Conservation (phyloP, 2,888 invertebrate genomes). For the Cryptops parisi region DNA sequence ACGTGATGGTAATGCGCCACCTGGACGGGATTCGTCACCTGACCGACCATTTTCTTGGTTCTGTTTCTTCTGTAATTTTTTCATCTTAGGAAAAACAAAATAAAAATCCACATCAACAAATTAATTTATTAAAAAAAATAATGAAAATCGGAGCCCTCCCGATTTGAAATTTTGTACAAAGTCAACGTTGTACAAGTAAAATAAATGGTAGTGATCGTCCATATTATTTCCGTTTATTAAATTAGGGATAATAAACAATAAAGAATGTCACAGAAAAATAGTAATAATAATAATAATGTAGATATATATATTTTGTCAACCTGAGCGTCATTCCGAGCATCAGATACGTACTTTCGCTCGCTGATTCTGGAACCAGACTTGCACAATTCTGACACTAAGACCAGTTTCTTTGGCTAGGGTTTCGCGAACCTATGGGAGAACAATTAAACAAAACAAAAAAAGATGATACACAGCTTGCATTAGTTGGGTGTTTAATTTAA, state of each 20-base stretch:
- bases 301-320: background rate
- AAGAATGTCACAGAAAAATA: background rate
- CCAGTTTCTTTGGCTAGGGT: constrained; percentile 41
- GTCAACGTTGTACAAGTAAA: too few species aligned
- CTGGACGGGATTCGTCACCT: constrained; percentile 4
- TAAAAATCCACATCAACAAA: background rate
- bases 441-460: too few species aligned
- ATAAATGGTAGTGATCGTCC: too few species aligned
- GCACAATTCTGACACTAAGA: constrained; percentile 40
- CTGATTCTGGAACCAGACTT: constrained; percentile 44
- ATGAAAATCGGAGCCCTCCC: background rate
- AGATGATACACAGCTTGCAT: too few species aligned
- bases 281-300: background rate
- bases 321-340: background rate
- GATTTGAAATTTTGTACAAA: too few species aligned
- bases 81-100: constrained; percentile 56
- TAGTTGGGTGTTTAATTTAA: too few species aligned
- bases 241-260: too few species aligned
- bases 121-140: background rate
- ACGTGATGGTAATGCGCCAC: background rate
- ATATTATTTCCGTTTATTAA: too few species aligned
- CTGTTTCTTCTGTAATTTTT: constrained; percentile 89
- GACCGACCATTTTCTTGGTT: constrained; percentile 42
- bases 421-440: constrained; percentile 33
- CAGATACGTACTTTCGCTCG: constrained; percentile 36